Base-by-base conservation (phyloP, 2,888 invertebrate genomes). In the Catocala nupta region DNA sequence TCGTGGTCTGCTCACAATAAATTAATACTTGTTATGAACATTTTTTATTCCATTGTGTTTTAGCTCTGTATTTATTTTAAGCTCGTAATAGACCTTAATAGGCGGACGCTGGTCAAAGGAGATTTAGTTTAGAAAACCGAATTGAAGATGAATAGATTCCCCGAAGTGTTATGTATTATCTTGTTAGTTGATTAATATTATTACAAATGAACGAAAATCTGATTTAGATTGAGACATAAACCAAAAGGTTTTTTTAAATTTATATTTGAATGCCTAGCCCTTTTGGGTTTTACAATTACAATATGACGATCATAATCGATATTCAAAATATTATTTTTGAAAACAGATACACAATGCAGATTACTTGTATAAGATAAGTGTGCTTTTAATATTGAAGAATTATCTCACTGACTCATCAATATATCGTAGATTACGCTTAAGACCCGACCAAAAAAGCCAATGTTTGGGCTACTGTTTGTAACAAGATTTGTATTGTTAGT, bases 21-120 rank as follows among this genome's bases (percentile, higher is more conserved):
- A 93, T 93, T 92, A 93, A 93, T 91, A 91, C 93, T 86, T 90
- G 92, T 93, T 93, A 93, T 93, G 88, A 93, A 86, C 90, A 87
- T 90, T 92, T 91, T 91, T 93, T 91, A 91, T 88, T 73, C 87
- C 76, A 91, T 92, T 94, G 92, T 93, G 79, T 86, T 87, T 80
- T 77, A 81, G 77, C 72, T 73, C 82, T 81, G 85, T 90, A 90
- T 91, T 92, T 92, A 92, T 91, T 90, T 92, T 88, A 88, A 86
- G 52, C 86, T 78, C 77, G 78, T 88, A 85, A 88, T 87, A 84
- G 82, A 84, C 83, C 78, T 81, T 91, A 91, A 92, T 90, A 85
- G 87, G 86, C 88, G 91, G 91, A 87, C 91, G 89, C 88, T 92
- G 92, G 93, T 92, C 92, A 93, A 93, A 91, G 81, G 79, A 80